Base-by-base conservation (phyloP, 2,888 invertebrate genomes). In the Microplitis deprimator region DNA sequence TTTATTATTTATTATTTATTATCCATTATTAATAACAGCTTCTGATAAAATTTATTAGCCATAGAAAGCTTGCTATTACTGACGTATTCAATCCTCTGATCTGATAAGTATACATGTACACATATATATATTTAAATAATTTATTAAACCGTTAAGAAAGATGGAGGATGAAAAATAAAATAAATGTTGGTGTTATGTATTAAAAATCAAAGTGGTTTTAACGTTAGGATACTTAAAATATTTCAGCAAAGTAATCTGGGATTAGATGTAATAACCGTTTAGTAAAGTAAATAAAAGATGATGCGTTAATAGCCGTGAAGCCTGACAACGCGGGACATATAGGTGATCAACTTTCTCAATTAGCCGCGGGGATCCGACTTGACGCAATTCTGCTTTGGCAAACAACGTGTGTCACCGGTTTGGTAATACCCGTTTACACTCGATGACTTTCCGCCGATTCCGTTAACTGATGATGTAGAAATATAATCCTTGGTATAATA, bases 291-390 rank as follows among this genome's bases (percentile, higher is more conserved):
- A 68, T 71, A 50, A 29, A 50, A 67, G 50, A 65, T 68, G 73
- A 77, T 74, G 73, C 77, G 60, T 74, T 65, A 67, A 77, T 64
- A 65, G 65, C 77, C 68, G 29, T 16, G 68, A 67, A 73, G 62
- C 77, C 38, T 29, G 29, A 29, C 29, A 29, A 29, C 29, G 29
- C 69, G 59, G 69, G 73, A 73, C 73, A 77, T 77, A 77, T 77
- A 77, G 77, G 77, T 77, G 77, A 77, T 77, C 77, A 77, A 77
- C 77, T 77, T 77, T 77, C 77, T 73, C 77, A 74, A 74, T 73
- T 77, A 69, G 73, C 73, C 73, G 65, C 73, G 65, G 62, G 69
- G 70, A 73, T 70, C 8, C 8, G 13, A 77, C 73, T 77, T 77
- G 77, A 77, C 77, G 77, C 77, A 74, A 77, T 69, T 50, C 50